Conservation (phyloP, 2,888 invertebrate genomes). For the Hemaris fuciformis region DNA sequence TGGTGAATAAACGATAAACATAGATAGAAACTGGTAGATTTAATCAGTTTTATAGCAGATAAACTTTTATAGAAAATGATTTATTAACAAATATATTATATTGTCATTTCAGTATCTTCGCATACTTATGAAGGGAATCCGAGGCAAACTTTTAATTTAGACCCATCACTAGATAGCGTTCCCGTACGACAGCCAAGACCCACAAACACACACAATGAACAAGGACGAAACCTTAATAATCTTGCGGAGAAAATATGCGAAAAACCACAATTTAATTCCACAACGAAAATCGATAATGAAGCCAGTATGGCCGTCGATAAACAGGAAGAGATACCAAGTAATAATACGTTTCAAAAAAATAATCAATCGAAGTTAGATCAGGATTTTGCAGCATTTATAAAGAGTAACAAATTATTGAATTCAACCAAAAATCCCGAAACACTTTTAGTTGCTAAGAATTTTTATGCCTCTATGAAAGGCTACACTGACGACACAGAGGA, state of each 20-base stretch:
- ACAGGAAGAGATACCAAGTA: background rate
- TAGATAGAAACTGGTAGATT: too few species aligned
- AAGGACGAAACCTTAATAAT: conserved; percentile 29
- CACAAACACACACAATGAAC: conserved; percentile 26
- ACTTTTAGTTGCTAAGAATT: conserved; percentile 51
- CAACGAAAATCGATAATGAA: background rate
- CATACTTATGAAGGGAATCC: conserved; percentile 28
- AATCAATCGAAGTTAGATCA: background rate
- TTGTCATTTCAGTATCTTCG: conserved; percentile 40
- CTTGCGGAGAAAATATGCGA: conserved; percentile 24
- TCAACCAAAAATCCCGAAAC: conserved; percentile 36
- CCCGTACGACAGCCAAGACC: conserved; percentile 64
- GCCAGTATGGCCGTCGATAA: background rate
- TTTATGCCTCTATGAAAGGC: conserved; percentile 47
- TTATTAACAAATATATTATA: too few species aligned
- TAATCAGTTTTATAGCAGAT: too few species aligned
- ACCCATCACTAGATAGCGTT: conserved; percentile 60
- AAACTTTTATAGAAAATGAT: too few species aligned
- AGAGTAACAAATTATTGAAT: conserved; percentile 23
- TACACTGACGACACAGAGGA: conserved; percentile 55
- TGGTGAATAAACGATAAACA: too few species aligned
- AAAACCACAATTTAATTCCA: conserved; percentile 17
- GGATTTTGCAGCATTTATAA: conserved; percentile 20
- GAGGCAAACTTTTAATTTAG: conserved; percentile 46
- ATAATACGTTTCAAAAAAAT: background rate